These are phyloP conservation scores for Eublepharis macularius DNA, from an alignment of 2,113 vertebrate genomes.

Conservation along the genomic window DNA sequence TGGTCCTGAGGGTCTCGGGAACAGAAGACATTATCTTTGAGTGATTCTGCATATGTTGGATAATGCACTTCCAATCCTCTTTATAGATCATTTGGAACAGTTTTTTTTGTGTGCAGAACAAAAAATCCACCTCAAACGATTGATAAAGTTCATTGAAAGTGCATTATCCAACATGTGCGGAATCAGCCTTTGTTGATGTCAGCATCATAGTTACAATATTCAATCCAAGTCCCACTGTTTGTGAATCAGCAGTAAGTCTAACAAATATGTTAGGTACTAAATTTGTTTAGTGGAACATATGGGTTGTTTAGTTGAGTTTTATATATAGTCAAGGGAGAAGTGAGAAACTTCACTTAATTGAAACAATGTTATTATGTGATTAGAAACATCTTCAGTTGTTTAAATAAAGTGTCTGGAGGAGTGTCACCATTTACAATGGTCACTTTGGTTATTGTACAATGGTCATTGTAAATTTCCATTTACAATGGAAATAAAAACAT, in stretches of 20 bases:
- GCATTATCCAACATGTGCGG: too few species aligned
- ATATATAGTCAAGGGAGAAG: background rate
- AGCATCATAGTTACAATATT: background rate
- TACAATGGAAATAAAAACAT: slow-evolving; percentile 10
- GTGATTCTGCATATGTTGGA: too few species aligned
- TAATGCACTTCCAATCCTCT: too few species aligned
- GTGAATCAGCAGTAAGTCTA: background rate
- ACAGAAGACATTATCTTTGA: background rate
- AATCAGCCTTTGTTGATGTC: background rate
- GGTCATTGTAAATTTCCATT: too few species aligned
- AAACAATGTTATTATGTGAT: background rate
- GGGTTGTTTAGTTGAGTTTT: background rate
- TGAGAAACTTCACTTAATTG: background rate
- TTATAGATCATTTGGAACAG: too few species aligned
- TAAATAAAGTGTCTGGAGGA: background rate
- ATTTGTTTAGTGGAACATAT: background rate
- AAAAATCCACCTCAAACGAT: too few species aligned
- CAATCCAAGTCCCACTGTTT: background rate
- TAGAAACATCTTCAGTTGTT: background rate
- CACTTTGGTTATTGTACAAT: too few species aligned
- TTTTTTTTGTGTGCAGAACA: too few species aligned
- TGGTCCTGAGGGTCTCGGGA: too few species aligned
- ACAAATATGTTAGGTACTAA: background rate
- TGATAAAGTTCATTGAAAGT: too few species aligned
- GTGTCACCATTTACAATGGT: background rate